Percentiles rank a stretch among this genome's conserved stretches.
Conservation (phyloP, 2,888 invertebrate species). For the Leptinotarsa haldemani region DNA sequence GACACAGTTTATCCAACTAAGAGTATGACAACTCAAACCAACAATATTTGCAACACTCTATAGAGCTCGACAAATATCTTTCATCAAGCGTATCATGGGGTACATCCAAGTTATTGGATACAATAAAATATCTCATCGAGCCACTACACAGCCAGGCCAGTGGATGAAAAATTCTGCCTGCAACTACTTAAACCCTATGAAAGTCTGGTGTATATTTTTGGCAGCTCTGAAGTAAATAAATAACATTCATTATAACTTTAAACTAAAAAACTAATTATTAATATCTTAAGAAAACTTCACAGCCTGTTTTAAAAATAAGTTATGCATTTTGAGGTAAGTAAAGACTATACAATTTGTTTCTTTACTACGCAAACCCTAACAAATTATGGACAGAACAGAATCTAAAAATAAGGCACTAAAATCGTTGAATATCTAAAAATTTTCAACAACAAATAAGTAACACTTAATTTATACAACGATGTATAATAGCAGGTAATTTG, state of each 20-base stretch:
- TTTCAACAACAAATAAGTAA: constrained; percentile 32
- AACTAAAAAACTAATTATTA: constrained; percentile 35
- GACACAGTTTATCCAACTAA: no score
- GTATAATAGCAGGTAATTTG: constrained; percentile 15
- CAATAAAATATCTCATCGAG: not conserved
- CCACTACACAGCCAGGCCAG: not conserved
- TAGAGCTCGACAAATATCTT: no score
- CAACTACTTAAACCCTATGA: constrained; percentile 10
- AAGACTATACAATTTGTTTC: constrained; percentile 31
- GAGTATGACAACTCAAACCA: no score
- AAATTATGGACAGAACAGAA: constrained; percentile 26
- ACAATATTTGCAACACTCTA: no score
- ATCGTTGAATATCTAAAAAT: constrained; percentile 31
- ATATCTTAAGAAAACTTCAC: constrained; percentile 37
- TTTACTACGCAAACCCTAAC: constrained; percentile 12
- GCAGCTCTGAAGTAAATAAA: constrained; percentile 37
- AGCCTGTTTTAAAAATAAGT: constrained; percentile 34
- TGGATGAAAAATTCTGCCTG: constrained; percentile 19
- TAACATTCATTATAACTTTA: constrained; percentile 37
- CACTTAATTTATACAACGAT: constrained; percentile 22
- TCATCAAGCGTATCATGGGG: not conserved
- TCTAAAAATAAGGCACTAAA: constrained; percentile 37
- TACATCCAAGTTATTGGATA: not conserved
- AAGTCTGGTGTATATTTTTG: constrained; percentile 30
- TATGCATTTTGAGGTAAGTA: constrained; percentile 37